These are phyloP conservation scores for Pimephales promelas DNA, from an alignment of 2,113 vertebrate species.

Conservation along the genomic window DNA sequence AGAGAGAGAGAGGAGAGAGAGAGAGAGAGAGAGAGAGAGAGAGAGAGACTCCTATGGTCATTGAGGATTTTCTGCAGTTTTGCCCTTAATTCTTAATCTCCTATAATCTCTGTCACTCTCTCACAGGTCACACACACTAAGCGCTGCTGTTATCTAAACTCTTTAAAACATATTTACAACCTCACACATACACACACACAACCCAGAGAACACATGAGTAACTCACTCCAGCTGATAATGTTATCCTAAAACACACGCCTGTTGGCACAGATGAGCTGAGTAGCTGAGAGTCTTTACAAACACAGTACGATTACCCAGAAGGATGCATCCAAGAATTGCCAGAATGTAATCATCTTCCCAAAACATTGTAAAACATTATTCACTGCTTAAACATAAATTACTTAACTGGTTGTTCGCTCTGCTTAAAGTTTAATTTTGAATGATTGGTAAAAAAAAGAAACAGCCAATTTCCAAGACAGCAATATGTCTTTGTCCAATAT, in stretches of 20 bases:
- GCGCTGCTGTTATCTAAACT: constrained; percentile 26
- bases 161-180: constrained; percentile 34
- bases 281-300: constrained; percentile 12
- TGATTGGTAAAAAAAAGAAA: neutral
- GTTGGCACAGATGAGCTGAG: constrained; percentile 28
- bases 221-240: constrained; percentile 35
- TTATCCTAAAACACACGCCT: constrained; percentile 9
- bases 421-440: constrained; percentile 1
- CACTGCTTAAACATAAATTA: neutral
- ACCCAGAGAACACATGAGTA: constrained; percentile 13
- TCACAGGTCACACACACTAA: constrained; percentile 40
- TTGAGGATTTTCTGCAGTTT: constrained; percentile 63
- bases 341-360: neutral
- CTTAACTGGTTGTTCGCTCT: neutral
- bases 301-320: neutral
- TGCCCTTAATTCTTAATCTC: constrained; percentile 74
- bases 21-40: constrained; percentile 9
- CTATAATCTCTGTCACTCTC: constrained; percentile 66
- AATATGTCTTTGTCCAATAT: neutral
- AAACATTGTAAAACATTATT: constrained; percentile 21
- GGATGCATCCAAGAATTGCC: constrained; percentile 18
- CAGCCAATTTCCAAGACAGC: neutral
- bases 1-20: neutral
- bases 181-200: neutral
- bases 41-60: constrained; percentile 61